These are phyloP conservation scores for Agrenia bidenticulata DNA, from an alignment of 2,888 invertebrate genomes.

Conservation along the genomic window DNA sequence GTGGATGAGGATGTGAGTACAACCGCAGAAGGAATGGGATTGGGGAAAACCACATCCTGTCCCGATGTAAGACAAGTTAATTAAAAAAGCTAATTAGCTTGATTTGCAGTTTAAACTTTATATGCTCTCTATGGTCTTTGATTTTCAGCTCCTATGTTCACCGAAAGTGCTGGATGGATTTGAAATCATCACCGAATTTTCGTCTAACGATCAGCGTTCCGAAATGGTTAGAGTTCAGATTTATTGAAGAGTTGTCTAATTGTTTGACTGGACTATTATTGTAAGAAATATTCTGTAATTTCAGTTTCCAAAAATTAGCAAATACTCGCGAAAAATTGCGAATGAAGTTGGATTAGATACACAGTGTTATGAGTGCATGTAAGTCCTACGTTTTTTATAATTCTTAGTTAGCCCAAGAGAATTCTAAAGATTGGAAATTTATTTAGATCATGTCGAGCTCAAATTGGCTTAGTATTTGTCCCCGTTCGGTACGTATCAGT, in stretches of 20 bases:
- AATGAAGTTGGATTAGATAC: constrained; percentile 78
- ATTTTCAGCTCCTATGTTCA: neutral
- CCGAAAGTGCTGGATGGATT: neutral
- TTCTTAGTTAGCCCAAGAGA: too few relatives aligned
- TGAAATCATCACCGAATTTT: neutral
- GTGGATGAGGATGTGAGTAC: neutral
- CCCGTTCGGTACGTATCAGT: constrained; percentile 61
- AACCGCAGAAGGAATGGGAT: constrained; percentile 10
- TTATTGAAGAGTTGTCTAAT: neutral
- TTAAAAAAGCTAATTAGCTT: neutral
- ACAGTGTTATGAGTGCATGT: constrained; percentile 80
- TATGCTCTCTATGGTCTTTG: neutral
- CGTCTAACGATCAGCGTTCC: neutral
- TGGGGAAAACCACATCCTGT: constrained; percentile 17
- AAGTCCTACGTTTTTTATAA: too few relatives aligned
- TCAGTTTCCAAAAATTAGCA: constrained; percentile 19
- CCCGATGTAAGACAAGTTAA: constrained; percentile 8
- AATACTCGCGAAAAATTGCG: constrained; percentile 60
- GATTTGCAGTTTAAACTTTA: neutral
- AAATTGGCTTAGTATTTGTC: constrained; percentile 65
- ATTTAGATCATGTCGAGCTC: constrained; percentile 64
- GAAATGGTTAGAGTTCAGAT: neutral
- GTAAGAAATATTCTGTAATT: too few relatives aligned
- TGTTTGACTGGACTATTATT: too few relatives aligned
- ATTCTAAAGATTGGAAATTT: too few relatives aligned